Conservation (phyloP, 2,113 vertebrate genomes). For the Cynocephalus volans region DNA sequence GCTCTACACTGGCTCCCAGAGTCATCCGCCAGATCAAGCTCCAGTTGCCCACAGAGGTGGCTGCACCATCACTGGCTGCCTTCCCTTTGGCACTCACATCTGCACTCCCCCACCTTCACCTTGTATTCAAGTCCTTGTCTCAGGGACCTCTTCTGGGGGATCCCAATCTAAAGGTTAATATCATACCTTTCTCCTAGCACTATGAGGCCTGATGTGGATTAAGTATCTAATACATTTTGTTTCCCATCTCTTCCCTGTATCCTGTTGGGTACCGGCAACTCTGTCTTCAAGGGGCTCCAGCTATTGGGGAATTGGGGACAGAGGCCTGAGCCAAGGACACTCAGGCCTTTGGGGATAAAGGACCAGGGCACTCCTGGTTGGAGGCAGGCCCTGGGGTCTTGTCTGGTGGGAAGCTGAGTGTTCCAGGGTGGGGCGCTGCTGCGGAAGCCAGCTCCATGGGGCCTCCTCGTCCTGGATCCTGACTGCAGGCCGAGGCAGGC, state of each 20-base stretch:
- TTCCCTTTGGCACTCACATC: neutral
- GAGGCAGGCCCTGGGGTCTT: neutral
- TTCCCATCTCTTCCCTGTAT: neutral
- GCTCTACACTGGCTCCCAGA: neutral
- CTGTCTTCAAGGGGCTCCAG: neutral
- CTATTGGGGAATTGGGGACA: neutral
- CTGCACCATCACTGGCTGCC: neutral
- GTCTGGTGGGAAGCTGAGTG: neutral
- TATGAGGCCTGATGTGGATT: neutral
- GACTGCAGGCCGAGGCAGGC: slow-evolving; percentile 68
- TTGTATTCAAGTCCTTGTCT: neutral
- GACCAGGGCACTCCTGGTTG: neutral
- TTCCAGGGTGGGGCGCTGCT: neutral
- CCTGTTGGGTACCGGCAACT: neutral
- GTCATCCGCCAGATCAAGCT: neutral
- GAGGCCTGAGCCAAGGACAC: neutral
- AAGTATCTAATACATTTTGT: neutral
- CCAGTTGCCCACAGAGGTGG: neutral
- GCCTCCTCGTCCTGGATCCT: slow-evolving; percentile 53
- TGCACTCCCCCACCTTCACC: neutral
- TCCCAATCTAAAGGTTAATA: neutral
- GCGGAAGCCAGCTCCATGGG: slow-evolving; percentile 59
- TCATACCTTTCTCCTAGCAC: neutral
- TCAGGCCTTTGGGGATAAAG: slow-evolving; percentile 9
- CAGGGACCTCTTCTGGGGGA: neutral